Evolutionary conservation across 2,888 invertebrate species (phyloP).

Genomic region (Junonia oenone): DNA sequence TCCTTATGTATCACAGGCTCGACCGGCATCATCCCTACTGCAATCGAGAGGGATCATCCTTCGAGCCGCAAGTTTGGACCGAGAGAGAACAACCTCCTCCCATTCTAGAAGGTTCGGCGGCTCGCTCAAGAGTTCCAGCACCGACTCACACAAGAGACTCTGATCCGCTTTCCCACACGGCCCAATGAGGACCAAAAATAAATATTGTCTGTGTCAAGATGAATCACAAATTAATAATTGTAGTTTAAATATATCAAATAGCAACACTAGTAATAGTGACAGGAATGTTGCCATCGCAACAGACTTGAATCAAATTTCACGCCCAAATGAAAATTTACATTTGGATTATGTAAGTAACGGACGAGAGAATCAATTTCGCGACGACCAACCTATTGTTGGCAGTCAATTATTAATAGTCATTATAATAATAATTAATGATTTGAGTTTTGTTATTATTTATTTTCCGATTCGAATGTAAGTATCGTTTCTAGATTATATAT

Average conservation of each 20-base stretch:
- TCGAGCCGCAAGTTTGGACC: constrained; percentile 70
- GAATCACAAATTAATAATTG: neutral
- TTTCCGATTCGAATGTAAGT: constrained; percentile 14
- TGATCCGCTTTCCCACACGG: constrained; percentile 55
- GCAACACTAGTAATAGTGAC: neutral
- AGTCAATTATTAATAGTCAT: constrained; percentile 64
- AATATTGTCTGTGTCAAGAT: neutral
- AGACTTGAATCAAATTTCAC: neutral
- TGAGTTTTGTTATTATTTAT: constrained; percentile 48
- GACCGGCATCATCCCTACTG: constrained; percentile 46
- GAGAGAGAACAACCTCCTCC: constrained; percentile 48
- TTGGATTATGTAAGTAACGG: constrained; percentile 35
- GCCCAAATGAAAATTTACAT: neutral
- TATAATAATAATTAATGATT: constrained; percentile 42
- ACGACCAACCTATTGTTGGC: constrained; percentile 42
- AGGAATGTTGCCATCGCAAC: neutral
- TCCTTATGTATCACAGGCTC: too few relatives aligned
- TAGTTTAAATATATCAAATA: neutral
- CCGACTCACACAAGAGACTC: constrained; percentile 69
- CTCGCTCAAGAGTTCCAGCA: constrained; percentile 64
- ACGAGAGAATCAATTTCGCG: constrained; percentile 44
- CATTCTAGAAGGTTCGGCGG: constrained; percentile 55
- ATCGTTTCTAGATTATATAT: constrained; percentile 1
- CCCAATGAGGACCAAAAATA: constrained; percentile 4
- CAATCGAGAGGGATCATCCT: constrained; percentile 67